Evolutionary conservation across 2,797 vertebrate genomes (phyloP), one percentile per base, ranked within the genome.

Genomic region (Anguilla megastoma): DNA sequence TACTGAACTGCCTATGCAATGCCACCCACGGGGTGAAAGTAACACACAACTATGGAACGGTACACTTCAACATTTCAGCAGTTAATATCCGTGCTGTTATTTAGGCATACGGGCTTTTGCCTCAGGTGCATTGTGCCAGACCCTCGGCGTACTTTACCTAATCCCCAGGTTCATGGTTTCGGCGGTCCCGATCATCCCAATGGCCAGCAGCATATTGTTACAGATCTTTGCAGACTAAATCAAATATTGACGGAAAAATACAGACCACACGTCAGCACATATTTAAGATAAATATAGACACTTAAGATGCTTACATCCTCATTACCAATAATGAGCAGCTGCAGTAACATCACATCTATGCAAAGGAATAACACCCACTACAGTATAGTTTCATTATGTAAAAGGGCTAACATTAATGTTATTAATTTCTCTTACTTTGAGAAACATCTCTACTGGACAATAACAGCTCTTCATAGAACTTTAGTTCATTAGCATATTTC

Each of bases 121-220:
- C 27, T 5, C n/a, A 76, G 9, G 27, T 86, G n/a, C 24, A 5
- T 10, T 30, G 21, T 33, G 41, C 50, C 63, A 21, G 24, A 48
- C 21, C 63, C 9, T 1, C 1, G 30, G 83, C 12, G 21, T 56
- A 90, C 92, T 93, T 84, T 96, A 99, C 99, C 99, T 98, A 95
- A 99, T 97, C 94, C 99, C 99, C 90, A 99, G 96, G 94, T 99
- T 99, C 99, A 99, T 99, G 0, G 98, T 94, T 94, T 99, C 99
- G 48, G 99, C 96, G 2, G 99, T 99, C 89, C 99, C 99, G 83
- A 99, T 99, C 99, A 99, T 99, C 93, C 97, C 97, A 87, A 99
- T 98, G 71, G 97, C 99, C 91, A 99, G 94, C 84, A 99, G 97
- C 99, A 99, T 98, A 93, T 99, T 99, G 96, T 99, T 99, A 91